Conservation (phyloP, 1,140 invertebrate genomes). For the Penaeus vannamei region DNA sequence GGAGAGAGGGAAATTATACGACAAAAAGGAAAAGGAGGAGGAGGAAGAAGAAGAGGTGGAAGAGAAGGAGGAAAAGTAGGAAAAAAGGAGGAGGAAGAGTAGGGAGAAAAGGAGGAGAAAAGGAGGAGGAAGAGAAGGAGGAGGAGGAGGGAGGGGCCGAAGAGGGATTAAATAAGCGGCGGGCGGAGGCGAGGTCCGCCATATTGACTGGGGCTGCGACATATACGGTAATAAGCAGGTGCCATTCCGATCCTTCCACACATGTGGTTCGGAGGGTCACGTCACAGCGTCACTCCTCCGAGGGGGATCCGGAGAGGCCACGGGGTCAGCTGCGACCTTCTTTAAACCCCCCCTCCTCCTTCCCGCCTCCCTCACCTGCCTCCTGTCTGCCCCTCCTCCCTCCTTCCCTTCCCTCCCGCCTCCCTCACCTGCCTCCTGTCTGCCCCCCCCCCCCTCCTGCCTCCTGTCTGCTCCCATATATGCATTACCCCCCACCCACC, state of each 20-base stretch:
- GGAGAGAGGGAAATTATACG: too few relatives aligned
- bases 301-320: background rate
- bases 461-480: too few relatives aligned
- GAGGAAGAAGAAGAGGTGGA: background rate
- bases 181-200: conserved; percentile 9
- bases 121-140: background rate
- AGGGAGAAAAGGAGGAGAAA: background rate
- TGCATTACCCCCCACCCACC: background rate
- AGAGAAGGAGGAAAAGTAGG: background rate
- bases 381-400: background rate
- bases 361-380: background rate
- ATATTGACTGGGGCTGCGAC: conserved; percentile 43
- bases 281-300: conserved; percentile 25
- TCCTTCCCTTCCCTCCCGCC: background rate
- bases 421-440: background rate
- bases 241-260: conserved; percentile 52
- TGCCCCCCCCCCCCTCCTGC: background rate
- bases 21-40: too few relatives aligned
- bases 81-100: background rate
- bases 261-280: conserved; percentile 28
- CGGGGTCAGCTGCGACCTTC: background rate
- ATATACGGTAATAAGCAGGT: conserved; percentile 61
- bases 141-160: background rate
- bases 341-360: background rate
- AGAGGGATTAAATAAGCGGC: background rate